Base-by-base conservation (phyloP, 1,140 invertebrate species). In the Bombyx mandarina region DNA sequence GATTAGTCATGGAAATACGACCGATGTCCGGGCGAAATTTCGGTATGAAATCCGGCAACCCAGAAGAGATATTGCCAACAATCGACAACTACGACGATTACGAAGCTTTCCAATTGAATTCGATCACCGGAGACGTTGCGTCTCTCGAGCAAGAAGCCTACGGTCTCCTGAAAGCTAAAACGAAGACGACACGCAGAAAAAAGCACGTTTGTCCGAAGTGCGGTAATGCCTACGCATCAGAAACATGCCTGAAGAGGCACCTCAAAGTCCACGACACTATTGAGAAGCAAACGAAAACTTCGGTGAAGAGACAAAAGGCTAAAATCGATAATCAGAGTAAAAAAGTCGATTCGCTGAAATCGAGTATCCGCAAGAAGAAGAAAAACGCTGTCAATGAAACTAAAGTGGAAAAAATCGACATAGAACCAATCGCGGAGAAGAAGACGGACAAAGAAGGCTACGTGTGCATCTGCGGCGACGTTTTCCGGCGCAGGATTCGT, bases 71-170 rank as follows among this genome's bases (percentile, higher is more conserved):
- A 48, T 60, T 87, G 47, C 74, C 83, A 8, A 84, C 79, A 6
- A 56, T 71, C 55, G 59, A 71, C 10, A 26, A 49, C 44, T 58
- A 62, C 22, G 57, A 62, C 45, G 67, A 73, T 18, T 75, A 76
- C 54, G 62, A 74, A 54, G 54, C 66, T 10, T 85, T 82, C 48
- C 81, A 82, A 68, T 60, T 87, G 7, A 87, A 87, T 58, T 84
- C 82, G 8, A 87, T 87, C 35, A 87, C 84, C 6, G 79, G 84
- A 6, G 78, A 87, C 61, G 70, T 82, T 35, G 58, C 84, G 47
- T 71, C 83, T 0, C 57, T 87, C 42, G 82, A 85, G 63, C 80
- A 87, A 64, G 82, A 86, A 64, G 81, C 81, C 6, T 83, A 79
- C 51, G 74, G 79, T 0, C 56, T 87, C n/a, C 56, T 83, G 43